These are phyloP conservation scores for Latrodectus hesperus DNA, from an alignment of 2,888 invertebrate species.

Conservation along the genomic window DNA sequence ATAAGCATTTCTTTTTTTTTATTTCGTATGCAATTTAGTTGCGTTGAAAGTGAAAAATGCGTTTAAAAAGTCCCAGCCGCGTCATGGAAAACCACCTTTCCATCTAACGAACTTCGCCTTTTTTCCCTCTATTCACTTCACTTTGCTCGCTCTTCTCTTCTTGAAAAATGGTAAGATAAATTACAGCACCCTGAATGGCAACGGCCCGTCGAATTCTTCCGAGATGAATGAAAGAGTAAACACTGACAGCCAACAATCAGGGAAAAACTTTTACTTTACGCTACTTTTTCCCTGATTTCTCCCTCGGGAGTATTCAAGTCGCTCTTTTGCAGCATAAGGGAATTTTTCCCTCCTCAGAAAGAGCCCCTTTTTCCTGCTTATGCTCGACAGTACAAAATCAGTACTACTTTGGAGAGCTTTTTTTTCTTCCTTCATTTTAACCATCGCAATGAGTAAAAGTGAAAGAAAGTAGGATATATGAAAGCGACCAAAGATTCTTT, in stretches of 20 bases:
- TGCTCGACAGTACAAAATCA: too few species aligned
- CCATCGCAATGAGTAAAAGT: too few species aligned
- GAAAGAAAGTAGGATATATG: too few species aligned
- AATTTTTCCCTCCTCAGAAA: too few species aligned
- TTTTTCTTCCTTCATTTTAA: too few species aligned
- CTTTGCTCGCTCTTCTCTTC: background rate
- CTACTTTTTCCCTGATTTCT: background rate
- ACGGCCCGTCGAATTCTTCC: background rate
- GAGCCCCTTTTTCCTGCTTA: too few species aligned
- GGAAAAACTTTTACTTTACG: background rate
- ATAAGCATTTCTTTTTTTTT: too few species aligned
- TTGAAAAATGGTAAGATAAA: background rate
- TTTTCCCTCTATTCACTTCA: background rate
- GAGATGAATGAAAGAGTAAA: background rate
- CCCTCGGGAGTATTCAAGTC: background rate
- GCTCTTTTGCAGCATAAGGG: background rate
- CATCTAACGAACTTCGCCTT: background rate
- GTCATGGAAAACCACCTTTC: background rate
- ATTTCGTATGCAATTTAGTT: too few species aligned
- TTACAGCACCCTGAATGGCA: conserved; percentile 1
- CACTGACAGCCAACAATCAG: conserved; percentile 5
- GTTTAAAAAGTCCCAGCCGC: background rate
- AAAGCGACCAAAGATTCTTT: too few species aligned
- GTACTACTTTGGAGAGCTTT: too few species aligned
- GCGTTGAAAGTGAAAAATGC: too few species aligned